Conservation (phyloP, 2,888 invertebrate species). For the Tipula helvola region DNA sequence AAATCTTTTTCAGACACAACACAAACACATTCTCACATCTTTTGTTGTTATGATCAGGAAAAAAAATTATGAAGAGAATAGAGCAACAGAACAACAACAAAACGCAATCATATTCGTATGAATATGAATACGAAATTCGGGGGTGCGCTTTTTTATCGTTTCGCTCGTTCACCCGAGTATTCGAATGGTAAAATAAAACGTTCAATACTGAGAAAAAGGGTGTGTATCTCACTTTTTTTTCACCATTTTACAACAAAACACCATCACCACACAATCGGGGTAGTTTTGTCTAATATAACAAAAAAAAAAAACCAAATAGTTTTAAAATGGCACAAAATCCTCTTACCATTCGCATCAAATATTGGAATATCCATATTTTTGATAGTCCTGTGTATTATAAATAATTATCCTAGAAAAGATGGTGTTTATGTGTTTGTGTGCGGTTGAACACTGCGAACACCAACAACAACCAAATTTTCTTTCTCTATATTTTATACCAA, state of each 20-base stretch:
- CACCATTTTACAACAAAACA: neutral
- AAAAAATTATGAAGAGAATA: neutral
- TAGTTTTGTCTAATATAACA: neutral
- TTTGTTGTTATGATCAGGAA: neutral
- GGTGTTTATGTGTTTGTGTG: neutral
- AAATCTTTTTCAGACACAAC: neutral
- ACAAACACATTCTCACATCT: neutral
- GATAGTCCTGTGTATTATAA: neutral
- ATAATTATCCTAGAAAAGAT: neutral
- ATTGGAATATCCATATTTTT: neutral
- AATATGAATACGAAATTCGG: neutral
- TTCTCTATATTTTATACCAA: neutral
- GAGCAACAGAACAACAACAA: neutral
- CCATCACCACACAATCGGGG: neutral
- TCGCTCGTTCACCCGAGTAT: neutral
- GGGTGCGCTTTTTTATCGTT: neutral
- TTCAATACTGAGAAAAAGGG: neutral
- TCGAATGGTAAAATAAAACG: neutral
- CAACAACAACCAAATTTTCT: neutral
- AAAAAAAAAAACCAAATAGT: neutral
- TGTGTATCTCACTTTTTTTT: neutral
- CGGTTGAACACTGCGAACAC: neutral
- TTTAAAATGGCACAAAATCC: neutral
- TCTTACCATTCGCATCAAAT: neutral
- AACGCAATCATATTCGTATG: neutral